Base-by-base conservation (phyloP, 1,140 invertebrate genomes). In the Oncopeltus fasciatus region DNA sequence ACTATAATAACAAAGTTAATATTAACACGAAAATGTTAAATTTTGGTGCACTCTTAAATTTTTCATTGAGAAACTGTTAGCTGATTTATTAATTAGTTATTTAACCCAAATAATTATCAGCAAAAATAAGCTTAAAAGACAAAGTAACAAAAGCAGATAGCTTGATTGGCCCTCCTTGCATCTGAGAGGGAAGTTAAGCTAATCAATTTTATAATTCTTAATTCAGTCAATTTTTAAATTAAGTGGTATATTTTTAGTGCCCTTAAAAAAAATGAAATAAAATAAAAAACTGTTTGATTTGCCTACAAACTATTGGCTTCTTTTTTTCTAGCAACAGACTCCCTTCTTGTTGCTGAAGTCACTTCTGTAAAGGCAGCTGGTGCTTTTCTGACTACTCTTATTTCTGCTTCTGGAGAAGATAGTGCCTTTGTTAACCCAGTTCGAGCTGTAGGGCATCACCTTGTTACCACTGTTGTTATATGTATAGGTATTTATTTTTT, bases 281-380 rank as follows among this genome's bases (percentile, higher is more conserved):
- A n/a, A n/a, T n/a, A n/a, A 49, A 49, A 8, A 18, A 8, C 18
- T 49, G 5, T 9, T n/a, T 49, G 47, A 24, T 9, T 24, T 49
- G 8, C 18, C 8, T 49, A 24, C 27, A 38, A 8, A 33, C 11
- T 8, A 8, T n/a, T 28, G 16, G 14, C 27, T 31, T 27, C 56
- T 44, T 24, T 27, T 53, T 61, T 28, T 61, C 27, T 69, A 82
- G 81, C 75, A 46, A 74, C 77, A 49, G 60, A 73, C 38, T 78
- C 77, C 63, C 73, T 86, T 59, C 70, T 73, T 24, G 68, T 85
- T 62, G 79, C 81, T 66, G 84, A 86, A 74, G 71, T 75, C 61
- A 73, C 74, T 21, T 79, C 80, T 8, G 76, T 85, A 27, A 83
- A 82, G 69, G 71, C 77, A 8, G 72, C 77, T 46, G 74, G 76